phyloP scores from a whole-genome alignment of 2,888 invertebrate species.

The Zootermopsis nevadensis region DNA sequence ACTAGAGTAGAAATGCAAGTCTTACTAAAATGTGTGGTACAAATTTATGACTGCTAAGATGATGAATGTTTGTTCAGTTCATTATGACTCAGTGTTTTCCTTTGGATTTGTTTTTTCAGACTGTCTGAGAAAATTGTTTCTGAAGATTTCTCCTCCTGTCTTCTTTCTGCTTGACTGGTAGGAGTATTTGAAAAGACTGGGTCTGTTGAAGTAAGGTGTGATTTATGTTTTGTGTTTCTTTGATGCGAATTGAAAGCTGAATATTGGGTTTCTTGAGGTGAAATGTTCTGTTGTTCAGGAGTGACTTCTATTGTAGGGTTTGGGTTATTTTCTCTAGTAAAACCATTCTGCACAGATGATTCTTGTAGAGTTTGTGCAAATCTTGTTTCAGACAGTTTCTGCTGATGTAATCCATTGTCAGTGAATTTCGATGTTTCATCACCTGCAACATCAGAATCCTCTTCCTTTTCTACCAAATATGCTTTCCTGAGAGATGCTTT shows the following conservation, averaged over 20 bases:
- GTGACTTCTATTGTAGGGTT: background rate
- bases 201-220: background rate
- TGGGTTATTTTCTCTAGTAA: background rate
- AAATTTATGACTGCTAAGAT: conserved; percentile 51
- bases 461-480: conserved; percentile 17
- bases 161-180: background rate
- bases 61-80: conserved; percentile 47
- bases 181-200: conserved; percentile 29
- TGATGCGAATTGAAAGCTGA: background rate
- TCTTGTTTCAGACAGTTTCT: conserved; percentile 7
- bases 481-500: conserved; percentile 30
- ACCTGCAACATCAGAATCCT: background rate
- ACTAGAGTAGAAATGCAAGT: no score
- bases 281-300: background rate
- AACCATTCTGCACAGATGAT: background rate
- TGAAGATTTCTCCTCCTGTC: conserved; percentile 1
- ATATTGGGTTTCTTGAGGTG: background rate
- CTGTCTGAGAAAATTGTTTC: conserved; percentile 12
- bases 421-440: background rate
- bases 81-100: conserved; percentile 25
- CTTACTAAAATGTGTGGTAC: background rate
- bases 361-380: no score
- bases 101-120: conserved; percentile 18
- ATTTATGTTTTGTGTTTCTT: background rate
- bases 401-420: background rate